Evolutionary conservation across 2,113 vertebrate genomes (phyloP), one percentile per base, ranked within the genome.

Genomic region (Polypterus senegalus): DNA sequence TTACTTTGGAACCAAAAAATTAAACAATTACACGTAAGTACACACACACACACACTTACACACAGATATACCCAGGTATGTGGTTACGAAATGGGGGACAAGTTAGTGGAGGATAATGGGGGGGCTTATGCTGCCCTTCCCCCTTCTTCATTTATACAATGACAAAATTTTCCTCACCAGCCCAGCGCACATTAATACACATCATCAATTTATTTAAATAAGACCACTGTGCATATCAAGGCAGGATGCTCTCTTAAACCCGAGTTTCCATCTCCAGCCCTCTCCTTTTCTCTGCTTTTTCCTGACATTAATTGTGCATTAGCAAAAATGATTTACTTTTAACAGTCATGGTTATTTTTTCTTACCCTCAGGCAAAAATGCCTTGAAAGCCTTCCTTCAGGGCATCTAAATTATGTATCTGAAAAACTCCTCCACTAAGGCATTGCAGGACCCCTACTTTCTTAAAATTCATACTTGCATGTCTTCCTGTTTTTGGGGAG

Each of bases 391-490:
- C 91, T 97, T 94, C 93, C 96, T 97, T 91, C 88, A 93, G 92
- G 96, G 96, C 92, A 94, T 97, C 92, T 98, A 96, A 98, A 98
- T 98, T 97, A 98, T 98, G 96, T 94, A 98, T 98, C 94, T 96
- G 88, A 96, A 97, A 98, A 97, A 94, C 87, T 96, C 93, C 93
- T 92, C 86, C 87, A 88, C 89, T 83, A 89, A 88, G 91, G 88
- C 91, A 89, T 86, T 88, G 87, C 90, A 92, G 89, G 90, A 94
- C 90, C 91, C 88, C 84, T 87, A 88, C 87, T 88, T 91, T 92
- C 91, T 91, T 91, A 90, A 97, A 94, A 94, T 90, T 91, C 90
- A 91, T 91, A 88, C 83, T 78, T 81, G 81, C 86, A 89, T 78
- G 94, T 97, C 96, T 88, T 86, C 86, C 89, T 92, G 89, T 97